Conservation (phyloP, 2,888 invertebrate species). For the Scelioninae gen. 2 region DNA sequence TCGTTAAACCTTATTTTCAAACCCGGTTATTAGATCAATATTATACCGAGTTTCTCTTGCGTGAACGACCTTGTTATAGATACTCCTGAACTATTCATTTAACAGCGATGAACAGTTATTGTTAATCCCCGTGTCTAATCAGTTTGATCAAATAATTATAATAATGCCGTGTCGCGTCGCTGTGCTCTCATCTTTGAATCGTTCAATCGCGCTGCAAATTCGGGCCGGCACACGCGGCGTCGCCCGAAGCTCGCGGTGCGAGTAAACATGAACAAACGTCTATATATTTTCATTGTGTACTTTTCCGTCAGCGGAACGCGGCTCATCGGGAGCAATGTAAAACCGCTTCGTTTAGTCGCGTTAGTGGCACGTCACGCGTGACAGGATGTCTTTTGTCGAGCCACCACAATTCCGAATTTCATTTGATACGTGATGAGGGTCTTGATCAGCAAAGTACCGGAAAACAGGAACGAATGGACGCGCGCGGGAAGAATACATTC, state of each 20-base stretch:
- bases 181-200: background rate
- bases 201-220: slow-evolving; percentile 3
- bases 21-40: too few relatives aligned
- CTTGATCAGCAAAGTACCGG: slow-evolving; percentile 53
- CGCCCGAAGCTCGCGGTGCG: background rate
- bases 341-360: slow-evolving; percentile 53
- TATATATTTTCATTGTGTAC: slow-evolving; percentile 45
- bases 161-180: background rate
- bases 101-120: too few relatives aligned
- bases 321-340: slow-evolving; percentile 47
- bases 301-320: slow-evolving; percentile 41
- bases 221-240: background rate
- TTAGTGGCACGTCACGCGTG: slow-evolving; percentile 56
- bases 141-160: too few relatives aligned
- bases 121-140: too few relatives aligned
- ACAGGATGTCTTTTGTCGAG: slow-evolving; percentile 59
- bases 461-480: slow-evolving; percentile 57
- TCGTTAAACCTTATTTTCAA: too few relatives aligned
- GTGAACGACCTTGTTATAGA: too few relatives aligned
- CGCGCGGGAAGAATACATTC: slow-evolving; percentile 50
- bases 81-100: too few relatives aligned
- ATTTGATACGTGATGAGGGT: slow-evolving; percentile 61
- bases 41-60: too few relatives aligned
- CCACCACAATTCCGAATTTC: slow-evolving; percentile 60
- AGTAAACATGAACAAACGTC: slow-evolving; percentile 21